These are phyloP conservation scores for Bombus polaris DNA, from an alignment of 1,140 invertebrate species.

Conservation along the genomic window DNA sequence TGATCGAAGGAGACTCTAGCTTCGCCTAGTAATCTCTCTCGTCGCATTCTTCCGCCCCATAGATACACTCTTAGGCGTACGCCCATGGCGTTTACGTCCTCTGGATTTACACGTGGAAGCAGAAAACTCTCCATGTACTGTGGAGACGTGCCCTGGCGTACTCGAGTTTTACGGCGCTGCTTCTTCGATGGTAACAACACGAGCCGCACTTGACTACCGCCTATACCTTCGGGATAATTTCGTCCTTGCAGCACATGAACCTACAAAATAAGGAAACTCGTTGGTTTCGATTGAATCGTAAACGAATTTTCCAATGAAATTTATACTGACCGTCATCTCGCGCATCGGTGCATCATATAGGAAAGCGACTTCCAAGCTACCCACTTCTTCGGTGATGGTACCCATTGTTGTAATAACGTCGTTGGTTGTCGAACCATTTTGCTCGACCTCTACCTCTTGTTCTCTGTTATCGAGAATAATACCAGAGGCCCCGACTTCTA, in stretches of 20 bases:
- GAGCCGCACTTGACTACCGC: slow-evolving; percentile 91
- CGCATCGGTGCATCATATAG: slow-evolving; percentile 93
- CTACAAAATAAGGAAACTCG: slow-evolving; percentile 44
- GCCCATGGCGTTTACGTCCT: slow-evolving; percentile 96
- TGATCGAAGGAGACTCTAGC: slow-evolving; percentile 93
- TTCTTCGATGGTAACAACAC: slow-evolving; percentile 95
- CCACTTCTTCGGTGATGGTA: slow-evolving; percentile 84
- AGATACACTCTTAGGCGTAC: slow-evolving; percentile 93
- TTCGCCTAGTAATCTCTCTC: slow-evolving; percentile 96
- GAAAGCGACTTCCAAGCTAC: slow-evolving; percentile 92
- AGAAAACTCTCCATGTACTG: slow-evolving; percentile 96
- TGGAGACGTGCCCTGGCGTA: slow-evolving; percentile 93
- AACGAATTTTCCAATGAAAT: neutral
- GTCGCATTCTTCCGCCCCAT: slow-evolving; percentile 89
- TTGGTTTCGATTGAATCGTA: too few species aligned
- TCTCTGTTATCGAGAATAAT: slow-evolving; percentile 77
- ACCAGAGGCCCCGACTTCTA: slow-evolving; percentile 77
- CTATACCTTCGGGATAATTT: slow-evolving; percentile 89
- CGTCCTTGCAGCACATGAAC: slow-evolving; percentile 93
- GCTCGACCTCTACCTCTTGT: slow-evolving; percentile 76
- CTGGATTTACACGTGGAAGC: slow-evolving; percentile 94
- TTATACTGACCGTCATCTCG: slow-evolving; percentile 89
- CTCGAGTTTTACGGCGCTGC: slow-evolving; percentile 96
- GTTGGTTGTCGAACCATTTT: slow-evolving; percentile 71
- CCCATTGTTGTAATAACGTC: slow-evolving; percentile 75